Evolutionary conservation across 1,140 invertebrate species (phyloP).

Genomic region (Drosophila nigrodunni): DNA sequence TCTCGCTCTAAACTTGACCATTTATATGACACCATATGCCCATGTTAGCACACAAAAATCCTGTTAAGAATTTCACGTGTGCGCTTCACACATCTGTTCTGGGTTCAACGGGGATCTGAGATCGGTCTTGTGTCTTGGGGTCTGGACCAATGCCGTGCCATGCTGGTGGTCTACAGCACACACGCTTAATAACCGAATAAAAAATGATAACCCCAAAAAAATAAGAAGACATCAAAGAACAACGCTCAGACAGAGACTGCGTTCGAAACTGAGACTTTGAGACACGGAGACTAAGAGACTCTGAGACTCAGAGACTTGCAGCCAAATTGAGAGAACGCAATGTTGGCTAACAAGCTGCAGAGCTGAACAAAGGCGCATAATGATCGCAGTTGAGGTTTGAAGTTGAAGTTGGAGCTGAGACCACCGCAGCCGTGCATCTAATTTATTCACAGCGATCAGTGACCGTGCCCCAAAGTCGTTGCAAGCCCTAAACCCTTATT

Average conservation of each 20-base stretch:
- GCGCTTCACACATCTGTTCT: constrained; percentile 78
- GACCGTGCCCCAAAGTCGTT: constrained; percentile 37
- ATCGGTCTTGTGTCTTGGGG: constrained; percentile 6
- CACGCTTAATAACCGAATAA: constrained; percentile 82
- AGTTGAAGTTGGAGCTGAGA: constrained; percentile 32
- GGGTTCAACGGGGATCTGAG: neutral
- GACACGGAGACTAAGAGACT: neutral
- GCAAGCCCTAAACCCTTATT: constrained; percentile 76
- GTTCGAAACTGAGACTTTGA: constrained; percentile 27
- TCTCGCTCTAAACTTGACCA: constrained; percentile 9
- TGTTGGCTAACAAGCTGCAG: constrained; percentile 67
- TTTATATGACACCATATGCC: constrained; percentile 65
- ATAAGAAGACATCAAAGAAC: constrained; percentile 82
- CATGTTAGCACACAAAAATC: constrained; percentile 49
- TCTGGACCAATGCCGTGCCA: constrained; percentile 7
- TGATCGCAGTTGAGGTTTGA: constrained; percentile 55
- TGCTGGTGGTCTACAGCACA: constrained; percentile 62
- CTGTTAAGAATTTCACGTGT: constrained; percentile 45
- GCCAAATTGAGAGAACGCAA: constrained; percentile 70
- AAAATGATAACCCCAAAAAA: constrained; percentile 83
- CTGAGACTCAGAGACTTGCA: constrained; percentile 29
- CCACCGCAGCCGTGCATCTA: constrained; percentile 68
- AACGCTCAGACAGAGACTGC: constrained; percentile 32
- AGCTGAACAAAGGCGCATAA: constrained; percentile 66
- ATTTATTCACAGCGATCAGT: constrained; percentile 74